Percentiles rank a stretch among this genome's conserved stretches.
phyloP scores from a whole-genome alignment of 2,797 vertebrate genomes.

The Cichlasoma orientale region DNA sequence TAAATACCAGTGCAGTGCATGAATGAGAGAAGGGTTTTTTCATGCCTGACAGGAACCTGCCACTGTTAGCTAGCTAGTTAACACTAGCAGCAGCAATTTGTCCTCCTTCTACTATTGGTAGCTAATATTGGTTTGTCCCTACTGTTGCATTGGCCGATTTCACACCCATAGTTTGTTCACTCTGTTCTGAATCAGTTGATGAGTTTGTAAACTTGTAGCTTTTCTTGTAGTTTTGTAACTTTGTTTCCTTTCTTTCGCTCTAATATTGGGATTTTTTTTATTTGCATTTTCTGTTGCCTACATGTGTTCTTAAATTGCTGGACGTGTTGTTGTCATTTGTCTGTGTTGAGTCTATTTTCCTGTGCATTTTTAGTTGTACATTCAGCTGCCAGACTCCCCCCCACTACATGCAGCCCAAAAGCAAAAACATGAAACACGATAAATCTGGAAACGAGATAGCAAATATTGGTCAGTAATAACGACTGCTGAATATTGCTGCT shows the following conservation, averaged over 20 bases:
- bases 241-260: background rate
- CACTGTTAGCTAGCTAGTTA: background rate
- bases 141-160: accelerated
- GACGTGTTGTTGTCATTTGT: background rate
- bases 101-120: background rate
- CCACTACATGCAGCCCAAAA: background rate
- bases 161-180: accelerated
- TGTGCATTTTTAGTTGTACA: background rate
- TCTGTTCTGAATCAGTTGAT: background rate
- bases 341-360: background rate
- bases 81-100: background rate
- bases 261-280: background rate
- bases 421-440: background rate
- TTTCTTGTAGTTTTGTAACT: background rate
- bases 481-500: background rate
- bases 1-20: background rate
- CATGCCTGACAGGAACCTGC: background rate
- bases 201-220: background rate
- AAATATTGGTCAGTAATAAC: background rate
- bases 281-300: background rate
- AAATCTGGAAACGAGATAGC: background rate
- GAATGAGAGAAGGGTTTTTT: background rate
- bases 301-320: background rate
- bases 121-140: background rate
- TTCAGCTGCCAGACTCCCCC: background rate